These are phyloP conservation scores for Hemibagrus wyckioides DNA, from an alignment of 2,113 vertebrate genomes.

Conservation along the genomic window DNA sequence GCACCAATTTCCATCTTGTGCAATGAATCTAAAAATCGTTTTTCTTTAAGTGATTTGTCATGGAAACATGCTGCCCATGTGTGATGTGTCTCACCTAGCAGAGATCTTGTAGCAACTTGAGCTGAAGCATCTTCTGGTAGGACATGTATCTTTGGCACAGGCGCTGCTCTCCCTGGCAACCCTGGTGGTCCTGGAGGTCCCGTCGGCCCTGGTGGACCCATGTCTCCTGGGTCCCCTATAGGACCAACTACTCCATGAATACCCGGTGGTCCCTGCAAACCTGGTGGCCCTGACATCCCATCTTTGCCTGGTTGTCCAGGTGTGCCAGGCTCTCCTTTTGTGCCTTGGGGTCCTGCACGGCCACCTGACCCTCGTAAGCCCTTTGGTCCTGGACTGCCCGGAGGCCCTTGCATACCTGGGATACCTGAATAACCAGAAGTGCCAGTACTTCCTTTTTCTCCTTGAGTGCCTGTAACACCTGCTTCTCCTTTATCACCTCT, in stretches of 20 bases:
- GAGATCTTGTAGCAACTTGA: conserved; percentile 55
- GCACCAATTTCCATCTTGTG: neutral
- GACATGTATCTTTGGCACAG: conserved; percentile 66
- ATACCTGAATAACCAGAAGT: conserved; percentile 82
- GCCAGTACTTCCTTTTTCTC: conserved; percentile 84
- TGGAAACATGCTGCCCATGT: neutral
- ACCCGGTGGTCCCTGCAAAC: conserved; percentile 84
- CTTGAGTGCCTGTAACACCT: conserved; percentile 80
- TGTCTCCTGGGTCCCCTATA: conserved; percentile 81
- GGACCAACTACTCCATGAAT: conserved; percentile 83
- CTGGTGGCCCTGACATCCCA: conserved; percentile 82
- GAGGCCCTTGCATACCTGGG: conserved; percentile 84
- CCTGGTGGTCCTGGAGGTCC: conserved; percentile 83
- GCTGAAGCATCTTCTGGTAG: conserved; percentile 74
- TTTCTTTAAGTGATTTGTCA: neutral
- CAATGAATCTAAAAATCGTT: neutral
- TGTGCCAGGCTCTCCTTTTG: conserved; percentile 85
- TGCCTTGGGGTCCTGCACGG: conserved; percentile 83
- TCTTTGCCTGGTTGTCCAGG: conserved; percentile 85
- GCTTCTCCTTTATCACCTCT: conserved; percentile 87
- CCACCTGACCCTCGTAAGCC: conserved; percentile 92
- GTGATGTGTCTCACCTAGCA: conserved; percentile 55
- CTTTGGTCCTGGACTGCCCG: conserved; percentile 86
- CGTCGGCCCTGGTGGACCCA: conserved; percentile 80
- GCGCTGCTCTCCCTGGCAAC: conserved; percentile 56